These are phyloP conservation scores for Eucriotettix oculatus DNA, from an alignment of 2,888 invertebrate genomes.

Conservation along the genomic window DNA sequence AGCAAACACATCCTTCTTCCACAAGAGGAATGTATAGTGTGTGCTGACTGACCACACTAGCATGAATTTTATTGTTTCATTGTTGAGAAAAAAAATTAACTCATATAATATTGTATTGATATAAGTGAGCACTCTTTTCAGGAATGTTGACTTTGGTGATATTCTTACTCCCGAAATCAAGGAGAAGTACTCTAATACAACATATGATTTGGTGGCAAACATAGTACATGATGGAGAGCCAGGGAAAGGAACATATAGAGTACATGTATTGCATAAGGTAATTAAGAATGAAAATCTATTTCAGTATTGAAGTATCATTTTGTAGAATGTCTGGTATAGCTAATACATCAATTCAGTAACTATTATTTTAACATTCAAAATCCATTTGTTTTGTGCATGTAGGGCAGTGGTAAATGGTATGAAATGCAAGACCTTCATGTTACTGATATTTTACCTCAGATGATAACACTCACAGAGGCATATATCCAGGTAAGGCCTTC, in stretches of 20 bases:
- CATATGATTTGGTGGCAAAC: slow-evolving; percentile 95
- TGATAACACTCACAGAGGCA: slow-evolving; percentile 97
- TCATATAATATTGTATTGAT: no score
- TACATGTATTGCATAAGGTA: slow-evolving; percentile 73
- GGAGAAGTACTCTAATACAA: slow-evolving; percentile 60
- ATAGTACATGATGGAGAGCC: slow-evolving; percentile 98
- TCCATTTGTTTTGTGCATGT: slow-evolving; percentile 9
- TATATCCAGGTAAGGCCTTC: slow-evolving; percentile 68
- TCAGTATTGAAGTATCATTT: not conserved
- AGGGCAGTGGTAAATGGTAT: slow-evolving; percentile 72
- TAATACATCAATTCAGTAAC: not conserved
- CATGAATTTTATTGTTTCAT: no score
- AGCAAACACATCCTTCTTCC: no score
- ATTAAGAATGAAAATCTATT: slow-evolving; percentile 2
- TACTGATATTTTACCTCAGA: slow-evolving; percentile 94
- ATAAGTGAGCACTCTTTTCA: slow-evolving; percentile 26
- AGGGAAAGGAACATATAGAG: slow-evolving; percentile 82
- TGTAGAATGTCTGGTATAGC: not conserved
- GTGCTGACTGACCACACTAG: no score
- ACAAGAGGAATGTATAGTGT: no score
- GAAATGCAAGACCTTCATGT: slow-evolving; percentile 93
- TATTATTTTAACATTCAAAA: not conserved
- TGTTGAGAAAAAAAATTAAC: no score
- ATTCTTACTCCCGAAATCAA: slow-evolving; percentile 74
- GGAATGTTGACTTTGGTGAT: slow-evolving; percentile 94